Evolutionary conservation across 2,888 invertebrate species (phyloP).

Genomic region (Theodoxus fluviatilis): DNA sequence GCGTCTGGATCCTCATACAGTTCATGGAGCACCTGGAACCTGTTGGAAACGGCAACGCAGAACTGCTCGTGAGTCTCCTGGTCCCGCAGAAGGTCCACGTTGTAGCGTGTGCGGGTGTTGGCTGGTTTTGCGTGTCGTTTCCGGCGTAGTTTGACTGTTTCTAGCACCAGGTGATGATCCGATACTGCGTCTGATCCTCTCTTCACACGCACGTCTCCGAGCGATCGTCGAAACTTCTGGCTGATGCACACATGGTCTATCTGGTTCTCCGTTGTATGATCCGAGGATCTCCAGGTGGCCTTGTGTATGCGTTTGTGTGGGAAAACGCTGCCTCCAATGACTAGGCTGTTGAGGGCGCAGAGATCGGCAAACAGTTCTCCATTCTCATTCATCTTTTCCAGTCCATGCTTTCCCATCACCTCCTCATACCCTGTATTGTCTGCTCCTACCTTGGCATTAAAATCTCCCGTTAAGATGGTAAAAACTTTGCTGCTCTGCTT

Average conservation of each 20-base stretch:
- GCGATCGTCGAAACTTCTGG: slow-evolving; percentile 23
- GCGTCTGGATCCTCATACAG: too few species aligned
- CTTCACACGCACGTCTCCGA: slow-evolving; percentile 25
- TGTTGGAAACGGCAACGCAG: too few species aligned
- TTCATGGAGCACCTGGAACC: too few species aligned
- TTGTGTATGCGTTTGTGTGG: slow-evolving; percentile 35
- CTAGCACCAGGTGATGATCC: slow-evolving; percentile 25
- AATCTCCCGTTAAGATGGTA: slow-evolving; percentile 30
- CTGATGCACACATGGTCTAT: slow-evolving; percentile 29
- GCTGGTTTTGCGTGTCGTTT: too few species aligned
- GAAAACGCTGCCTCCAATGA: slow-evolving; percentile 35
- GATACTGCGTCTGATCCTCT: slow-evolving; percentile 25
- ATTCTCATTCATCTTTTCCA: slow-evolving; percentile 28
- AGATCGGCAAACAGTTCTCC: slow-evolving; percentile 31
- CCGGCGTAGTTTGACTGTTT: slow-evolving; percentile 13
- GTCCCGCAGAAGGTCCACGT: too few species aligned
- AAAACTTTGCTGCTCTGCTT: too few species aligned
- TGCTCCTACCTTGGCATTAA: slow-evolving; percentile 31
- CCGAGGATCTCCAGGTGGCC: slow-evolving; percentile 34
- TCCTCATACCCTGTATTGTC: slow-evolving; percentile 29
- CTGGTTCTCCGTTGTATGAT: slow-evolving; percentile 31
- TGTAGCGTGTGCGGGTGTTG: too few species aligned
- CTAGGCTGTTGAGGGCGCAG: slow-evolving; percentile 32
- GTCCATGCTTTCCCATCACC: slow-evolving; percentile 29
- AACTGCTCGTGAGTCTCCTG: too few species aligned